Percentiles rank a stretch among this genome's conserved stretches.
These are phyloP conservation scores for Alexandromys fortis DNA, from an alignment of 2,113 vertebrate genomes.

Conservation along the genomic window DNA sequence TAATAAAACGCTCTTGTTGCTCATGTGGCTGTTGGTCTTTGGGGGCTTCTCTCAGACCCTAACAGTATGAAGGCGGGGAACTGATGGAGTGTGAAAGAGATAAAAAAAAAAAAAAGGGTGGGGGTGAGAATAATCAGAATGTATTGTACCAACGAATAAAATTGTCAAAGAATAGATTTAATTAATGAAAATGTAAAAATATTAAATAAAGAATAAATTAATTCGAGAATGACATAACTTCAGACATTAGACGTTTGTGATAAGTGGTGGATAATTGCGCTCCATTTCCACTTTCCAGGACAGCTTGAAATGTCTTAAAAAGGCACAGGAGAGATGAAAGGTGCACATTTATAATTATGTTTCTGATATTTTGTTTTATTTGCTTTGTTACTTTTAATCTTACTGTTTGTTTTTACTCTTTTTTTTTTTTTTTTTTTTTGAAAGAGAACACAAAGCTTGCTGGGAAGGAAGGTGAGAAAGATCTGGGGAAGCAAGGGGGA, in stretches of 20 bases:
- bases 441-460: neutral
- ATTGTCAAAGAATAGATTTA: neutral
- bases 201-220: neutral
- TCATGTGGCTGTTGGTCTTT: too few species aligned
- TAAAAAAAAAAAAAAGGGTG: neutral
- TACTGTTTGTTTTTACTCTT: neutral
- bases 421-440: neutral
- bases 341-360: constrained; percentile 51
- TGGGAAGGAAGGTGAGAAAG: neutral
- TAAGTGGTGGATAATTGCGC: neutral
- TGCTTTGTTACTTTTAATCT: neutral
- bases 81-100: neutral
- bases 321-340: neutral
- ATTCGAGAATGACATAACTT: neutral
- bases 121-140: neutral
- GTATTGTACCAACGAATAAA: neutral
- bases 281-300: constrained; percentile 50
- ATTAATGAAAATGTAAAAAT: neutral
- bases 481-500: neutral
- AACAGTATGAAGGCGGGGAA: neutral
- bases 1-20: too few species aligned
- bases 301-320: constrained; percentile 46
- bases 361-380: constrained; percentile 19
- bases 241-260: neutral
- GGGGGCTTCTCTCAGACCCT: too few species aligned